A percentile compares a stretch with the other conserved stretches of the same genome.
Evolutionary conservation across 2,888 invertebrate species (phyloP).

Genomic region (Drosophila pegasa): DNA sequence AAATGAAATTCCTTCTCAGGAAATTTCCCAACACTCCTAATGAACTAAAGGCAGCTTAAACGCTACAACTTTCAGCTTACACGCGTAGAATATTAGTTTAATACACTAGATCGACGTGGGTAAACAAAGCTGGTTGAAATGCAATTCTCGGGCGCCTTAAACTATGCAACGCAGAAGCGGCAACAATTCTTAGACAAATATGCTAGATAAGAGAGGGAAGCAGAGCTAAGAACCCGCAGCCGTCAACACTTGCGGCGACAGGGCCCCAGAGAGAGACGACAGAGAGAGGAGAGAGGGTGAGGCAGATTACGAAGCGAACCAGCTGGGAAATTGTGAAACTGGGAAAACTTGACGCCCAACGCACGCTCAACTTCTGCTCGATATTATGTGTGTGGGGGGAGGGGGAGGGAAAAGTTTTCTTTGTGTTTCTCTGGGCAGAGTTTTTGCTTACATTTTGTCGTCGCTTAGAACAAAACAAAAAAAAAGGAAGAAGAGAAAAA

Average conservation of each 20-base stretch:
- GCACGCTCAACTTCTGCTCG: slow-evolving; percentile 1
- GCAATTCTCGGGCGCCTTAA: slow-evolving; percentile 31
- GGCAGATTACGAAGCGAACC: slow-evolving; percentile 15
- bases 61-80: not conserved
- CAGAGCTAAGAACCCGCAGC: slow-evolving; percentile 30
- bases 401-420: slow-evolving; percentile 59
- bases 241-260: slow-evolving; percentile 68
- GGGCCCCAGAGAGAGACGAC: slow-evolving; percentile 36
- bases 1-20: not conserved
- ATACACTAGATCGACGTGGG: slow-evolving; percentile 1
- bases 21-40: not conserved
- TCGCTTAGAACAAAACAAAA: slow-evolving; percentile 68
- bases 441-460: slow-evolving; percentile 64
- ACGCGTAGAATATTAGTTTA: not conserved
- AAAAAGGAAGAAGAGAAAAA: not conserved
- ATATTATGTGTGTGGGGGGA: slow-evolving; percentile 4
- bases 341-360: slow-evolving; percentile 2
- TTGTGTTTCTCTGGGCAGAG: slow-evolving; percentile 57
- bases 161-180: slow-evolving; percentile 40
- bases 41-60: not conserved
- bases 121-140: slow-evolving; percentile 15
- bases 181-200: slow-evolving; percentile 18
- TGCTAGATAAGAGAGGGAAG: not conserved
- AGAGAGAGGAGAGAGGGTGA: not conserved
- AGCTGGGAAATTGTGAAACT: slow-evolving; percentile 32